Percentiles rank a stretch among this genome's conserved stretches.
Evolutionary conservation across 2,797 vertebrate genomes (phyloP).

Genomic region (Enteromius unitaeniatus): DNA sequence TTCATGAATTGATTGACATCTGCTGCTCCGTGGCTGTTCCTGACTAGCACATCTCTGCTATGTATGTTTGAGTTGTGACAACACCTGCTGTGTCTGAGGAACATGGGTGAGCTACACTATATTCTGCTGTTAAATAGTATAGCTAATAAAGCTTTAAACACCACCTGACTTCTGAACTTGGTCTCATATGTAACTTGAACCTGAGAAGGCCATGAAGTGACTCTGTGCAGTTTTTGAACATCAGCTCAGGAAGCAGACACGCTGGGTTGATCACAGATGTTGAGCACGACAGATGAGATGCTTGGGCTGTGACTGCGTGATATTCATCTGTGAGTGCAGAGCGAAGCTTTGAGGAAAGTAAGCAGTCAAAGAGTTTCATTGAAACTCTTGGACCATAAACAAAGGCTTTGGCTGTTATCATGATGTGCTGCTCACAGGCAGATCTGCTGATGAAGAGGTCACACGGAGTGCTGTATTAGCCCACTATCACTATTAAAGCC

Average conservation of each 20-base stretch:
- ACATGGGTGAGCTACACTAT: neutral
- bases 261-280: neutral
- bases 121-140: slow-evolving; percentile 26
- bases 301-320: neutral
- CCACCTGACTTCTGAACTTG: neutral
- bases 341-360: neutral
- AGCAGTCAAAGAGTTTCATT: neutral
- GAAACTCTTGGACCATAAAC: neutral
- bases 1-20: neutral
- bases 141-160: slow-evolving; percentile 25
- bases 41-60: neutral
- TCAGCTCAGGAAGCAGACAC: neutral
- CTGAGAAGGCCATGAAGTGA: neutral
- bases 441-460: neutral
- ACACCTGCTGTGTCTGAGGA: neutral
- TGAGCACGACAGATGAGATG: neutral
- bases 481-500: neutral
- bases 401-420: neutral
- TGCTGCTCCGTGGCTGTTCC: neutral
- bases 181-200: neutral
- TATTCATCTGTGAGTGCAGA: neutral
- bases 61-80: neutral
- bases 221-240: neutral
- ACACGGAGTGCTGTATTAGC: neutral
- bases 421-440: neutral